Conservation (phyloP, 2,888 invertebrate species). For the Bedellia somnulentella region DNA sequence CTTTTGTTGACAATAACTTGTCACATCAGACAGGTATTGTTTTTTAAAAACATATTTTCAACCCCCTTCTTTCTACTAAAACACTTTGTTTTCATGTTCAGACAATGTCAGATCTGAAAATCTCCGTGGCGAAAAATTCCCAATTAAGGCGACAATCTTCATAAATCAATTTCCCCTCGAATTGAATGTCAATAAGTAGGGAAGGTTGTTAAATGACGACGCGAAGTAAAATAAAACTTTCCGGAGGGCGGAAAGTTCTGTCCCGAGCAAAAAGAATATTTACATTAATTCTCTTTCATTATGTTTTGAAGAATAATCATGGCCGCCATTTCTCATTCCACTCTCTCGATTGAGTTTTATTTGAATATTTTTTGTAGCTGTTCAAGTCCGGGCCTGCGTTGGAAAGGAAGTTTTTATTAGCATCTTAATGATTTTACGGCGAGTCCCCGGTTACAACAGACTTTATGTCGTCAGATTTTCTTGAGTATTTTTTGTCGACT, state of each 20-base stretch:
- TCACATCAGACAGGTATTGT: no score
- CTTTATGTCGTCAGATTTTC: constrained; percentile 63
- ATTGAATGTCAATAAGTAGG: constrained; percentile 63
- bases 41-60: no score
- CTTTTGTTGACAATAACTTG: no score
- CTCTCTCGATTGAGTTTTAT: constrained; percentile 58
- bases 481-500: constrained; percentile 58
- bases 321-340: constrained; percentile 49
- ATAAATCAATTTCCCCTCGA: constrained; percentile 61
- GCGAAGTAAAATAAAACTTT: constrained; percentile 60
- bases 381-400: constrained; percentile 48
- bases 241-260: constrained; percentile 52
- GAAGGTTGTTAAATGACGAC: constrained; percentile 53
- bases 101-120: no score
- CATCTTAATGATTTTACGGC: constrained; percentile 65
- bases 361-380: constrained; percentile 54
- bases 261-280: constrained; percentile 53
- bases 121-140: no score
- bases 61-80: no score
- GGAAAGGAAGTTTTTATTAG: constrained; percentile 64
- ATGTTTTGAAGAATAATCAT: constrained; percentile 64
- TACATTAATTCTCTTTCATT: constrained; percentile 64
- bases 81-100: no score
- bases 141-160: constrained; percentile 56
- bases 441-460: constrained; percentile 59